phyloP scores from a whole-genome alignment of 2,888 invertebrate genomes.

The Harpalus rubripes region DNA sequence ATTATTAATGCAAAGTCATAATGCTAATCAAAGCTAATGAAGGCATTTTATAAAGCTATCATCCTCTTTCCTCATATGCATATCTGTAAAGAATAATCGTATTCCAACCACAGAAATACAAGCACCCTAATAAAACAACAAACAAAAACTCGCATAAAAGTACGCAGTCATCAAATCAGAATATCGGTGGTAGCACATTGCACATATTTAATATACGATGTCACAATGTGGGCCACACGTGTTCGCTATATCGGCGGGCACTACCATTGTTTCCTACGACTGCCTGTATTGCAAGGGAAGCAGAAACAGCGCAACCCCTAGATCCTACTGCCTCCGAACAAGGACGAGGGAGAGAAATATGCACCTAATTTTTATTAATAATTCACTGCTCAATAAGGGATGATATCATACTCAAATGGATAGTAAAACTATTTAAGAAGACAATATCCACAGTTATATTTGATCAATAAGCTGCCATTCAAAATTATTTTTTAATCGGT shows the following conservation, averaged over 20 bases:
- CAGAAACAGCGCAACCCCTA: slow-evolving; percentile 7
- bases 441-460: no score
- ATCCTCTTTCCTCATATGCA: not conserved
- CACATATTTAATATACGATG: slow-evolving; percentile 50
- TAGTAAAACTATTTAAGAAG: not conserved
- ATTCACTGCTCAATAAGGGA: not conserved
- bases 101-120: slow-evolving; percentile 25
- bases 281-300: not conserved
- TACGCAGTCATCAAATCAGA: slow-evolving; percentile 56
- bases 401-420: not conserved
- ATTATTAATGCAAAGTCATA: no score
- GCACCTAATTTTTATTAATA: slow-evolving; percentile 45
- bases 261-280: slow-evolving; percentile 31
- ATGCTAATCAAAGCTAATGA: no score
- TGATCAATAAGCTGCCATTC: no score
- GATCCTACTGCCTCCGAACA: slow-evolving; percentile 17
- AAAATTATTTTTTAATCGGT: no score
- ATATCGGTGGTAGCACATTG: slow-evolving; percentile 36
- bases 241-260: slow-evolving; percentile 26
- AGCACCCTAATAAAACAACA: slow-evolving; percentile 19
- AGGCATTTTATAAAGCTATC: no score
- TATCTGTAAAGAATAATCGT: not conserved
- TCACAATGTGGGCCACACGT: slow-evolving; percentile 52
- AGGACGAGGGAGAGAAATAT: slow-evolving; percentile 40
- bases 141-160: slow-evolving; percentile 45